Evolutionary conservation across 2,113 vertebrate species (phyloP), one percentile per base, ranked within the genome.

Genomic region (Empidonax alnorum): DNA sequence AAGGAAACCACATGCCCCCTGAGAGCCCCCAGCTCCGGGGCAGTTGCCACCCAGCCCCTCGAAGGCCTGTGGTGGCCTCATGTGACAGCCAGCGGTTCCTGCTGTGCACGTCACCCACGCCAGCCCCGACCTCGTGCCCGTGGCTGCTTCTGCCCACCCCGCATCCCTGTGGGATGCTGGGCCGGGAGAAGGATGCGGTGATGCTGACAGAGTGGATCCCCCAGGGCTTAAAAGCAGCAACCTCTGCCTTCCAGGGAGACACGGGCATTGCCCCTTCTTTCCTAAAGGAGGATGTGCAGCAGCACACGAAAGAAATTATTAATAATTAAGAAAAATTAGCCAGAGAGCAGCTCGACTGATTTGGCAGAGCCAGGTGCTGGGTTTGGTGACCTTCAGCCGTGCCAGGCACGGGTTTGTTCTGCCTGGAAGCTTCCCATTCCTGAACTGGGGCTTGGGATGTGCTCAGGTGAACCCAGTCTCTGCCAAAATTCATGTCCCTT

Each of bases 51-150:
- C n/a, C 24, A 6, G 80, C 80, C 71, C 87, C 77, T 77, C 3
- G 28, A 71, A 28, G 81, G 92, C 90, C 74, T 65, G 50, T 1
- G 58, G 74, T 85, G 93, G 79, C 93, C 90, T 68, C 90, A 37
- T 81, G 90, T 89, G 96, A 94, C 88, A 89, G 65, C 16, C 59
- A 67, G 83, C 6, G 7, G 89, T 73, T 95, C 88, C 95, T 86
- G 87, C 76, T 0, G 28, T 10, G 37, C 14, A 2, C 31, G 27
- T 82, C 93, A 80, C 83, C 90, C 80, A 14, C 61, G 35, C 75
- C 10, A 3, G 87, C 78, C 79, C 67, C 66, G 4, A 23, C 75
- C 86, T 24, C 20, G 14, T 11, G 46, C 46, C 91, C 0, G 3
- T 10, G 2, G 9, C 53, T 1, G 20, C 63, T 73, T 87, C 85